Base-by-base conservation (phyloP, 2,113 vertebrate genomes). In the Cyprinodon tularosa region DNA sequence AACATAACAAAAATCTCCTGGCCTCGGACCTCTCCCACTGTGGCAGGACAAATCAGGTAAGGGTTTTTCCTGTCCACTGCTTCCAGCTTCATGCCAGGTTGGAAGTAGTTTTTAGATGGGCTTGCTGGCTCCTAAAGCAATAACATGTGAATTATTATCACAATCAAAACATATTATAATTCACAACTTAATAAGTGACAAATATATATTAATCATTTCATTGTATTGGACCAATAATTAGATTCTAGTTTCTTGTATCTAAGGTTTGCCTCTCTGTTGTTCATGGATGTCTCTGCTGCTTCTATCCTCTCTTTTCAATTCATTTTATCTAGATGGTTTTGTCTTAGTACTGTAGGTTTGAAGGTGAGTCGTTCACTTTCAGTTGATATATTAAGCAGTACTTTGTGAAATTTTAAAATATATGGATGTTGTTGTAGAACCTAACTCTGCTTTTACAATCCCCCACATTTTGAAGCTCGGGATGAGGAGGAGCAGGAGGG, bases 61-160 rank as follows among this genome's bases (percentile, higher is more conserved):
- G 98, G 98, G 81, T 99, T 99, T 93, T 99, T 99, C 90, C 93
- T 96, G 89, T 99, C 97, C 87, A 97, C 93, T 13, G 98, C 98
- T 93, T 99, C 98, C 72, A 99, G 93, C 88, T 99, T 99, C 97
- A 98, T 97, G 59, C 98, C 97, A 65, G 95, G 89, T 89, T 97
- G 95, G 92, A 99, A 99, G 91, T 89, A 94, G 84, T 97, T 98
- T 84, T 95, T 92, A 47, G 88, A 79, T 50, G 96, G 96, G 72
- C 87, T 95, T 76, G 90, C 85, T 63, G 97, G 97, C 88, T 98
- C 98, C 98, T 99, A 82, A 29, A 44, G 3, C 80, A 29, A 82
- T 14, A 71, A 14, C 3, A 61, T 10, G 70, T 3, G 64, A 40
- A 70, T 67, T 22, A 38, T 6, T 36, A 9, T 9, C 2, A 22